Percentiles rank a stretch among this genome's conserved stretches.
Conservation (phyloP, 2,888 invertebrate genomes). For the Drepana falcataria region DNA sequence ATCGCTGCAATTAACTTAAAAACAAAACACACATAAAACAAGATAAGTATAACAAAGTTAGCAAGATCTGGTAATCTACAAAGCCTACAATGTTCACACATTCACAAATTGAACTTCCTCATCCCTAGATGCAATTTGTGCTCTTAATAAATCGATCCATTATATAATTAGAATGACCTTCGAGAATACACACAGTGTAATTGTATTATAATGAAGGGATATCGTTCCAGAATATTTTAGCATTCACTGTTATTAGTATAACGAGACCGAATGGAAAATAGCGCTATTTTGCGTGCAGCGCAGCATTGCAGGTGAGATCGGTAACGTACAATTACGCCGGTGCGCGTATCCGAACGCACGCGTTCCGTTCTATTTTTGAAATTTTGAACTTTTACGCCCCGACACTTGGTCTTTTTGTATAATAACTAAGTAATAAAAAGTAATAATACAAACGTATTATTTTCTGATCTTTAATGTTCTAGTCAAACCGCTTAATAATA, state of each 20-base stretch:
- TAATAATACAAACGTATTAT: too few relatives aligned
- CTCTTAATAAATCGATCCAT: not conserved
- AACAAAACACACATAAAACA: too few relatives aligned
- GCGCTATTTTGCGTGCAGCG: conserved; percentile 40
- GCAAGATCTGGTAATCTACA: too few relatives aligned
- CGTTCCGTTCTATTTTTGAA: conserved; percentile 51
- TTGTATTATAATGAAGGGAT: not conserved
- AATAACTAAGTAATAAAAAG: too few relatives aligned
- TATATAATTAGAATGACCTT: not conserved
- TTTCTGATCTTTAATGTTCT: too few relatives aligned
- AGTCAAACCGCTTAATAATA: too few relatives aligned
- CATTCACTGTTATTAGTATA: conserved; percentile 8
- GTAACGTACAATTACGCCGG: conserved; percentile 38
- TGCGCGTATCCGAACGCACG: conserved; percentile 32
- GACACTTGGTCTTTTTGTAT: conserved; percentile 13
- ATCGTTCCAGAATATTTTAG: not conserved
- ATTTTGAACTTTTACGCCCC: conserved; percentile 30
- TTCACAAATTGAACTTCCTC: too few relatives aligned
- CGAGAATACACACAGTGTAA: not conserved
- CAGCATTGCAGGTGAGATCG: conserved; percentile 43
- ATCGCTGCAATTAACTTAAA: too few relatives aligned
- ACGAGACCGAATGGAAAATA: conserved; percentile 33
- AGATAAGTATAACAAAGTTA: too few relatives aligned
- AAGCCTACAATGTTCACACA: too few relatives aligned
- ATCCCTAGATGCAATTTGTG: too few relatives aligned